Evolutionary conservation across 2,797 vertebrate genomes (phyloP), one percentile per base, ranked within the genome.

Genomic region (Triplophysa yarkandensis): DNA sequence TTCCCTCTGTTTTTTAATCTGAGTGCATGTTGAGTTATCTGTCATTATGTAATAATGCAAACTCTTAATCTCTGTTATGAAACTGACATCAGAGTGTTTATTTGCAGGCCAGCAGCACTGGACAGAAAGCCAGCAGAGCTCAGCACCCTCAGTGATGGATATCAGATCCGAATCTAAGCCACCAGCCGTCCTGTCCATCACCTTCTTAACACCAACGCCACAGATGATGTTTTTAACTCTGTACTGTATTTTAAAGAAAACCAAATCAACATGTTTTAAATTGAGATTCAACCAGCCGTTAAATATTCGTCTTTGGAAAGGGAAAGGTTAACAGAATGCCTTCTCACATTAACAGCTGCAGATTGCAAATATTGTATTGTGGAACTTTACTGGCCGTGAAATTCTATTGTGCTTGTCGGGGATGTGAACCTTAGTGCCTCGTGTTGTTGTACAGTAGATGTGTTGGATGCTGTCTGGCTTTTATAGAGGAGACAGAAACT

Each of bases 91-190:
- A 46, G 10, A 19, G 13, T 73, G 34, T 61, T 55, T 36, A 30
- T 82, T 55, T 74, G 66, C 81, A 98, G 96, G 88, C 95, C 95
- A 2, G 95, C 94, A 0, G 83, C 88, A 11, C 85, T 94, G 77
- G 95, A 97, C 74, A 94, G 92, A 88, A 96, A 94, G 69, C 94
- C 87, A 60, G 85, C 93, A 0, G 95, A 96, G 66, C 94, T 98
- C 85, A 92, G 94, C 78, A 92, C 92, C 0, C 90, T 98, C 81
- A 96, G 80, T 0, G 97, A 98, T 64, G 95, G 95, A 76, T 98
- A 98, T 86, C 97, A 98, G 86, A 97, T 98, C 82, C 93, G 96
- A 68, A 98, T 98, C 87, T 98, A 91, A 92, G 73, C 13, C n/a
- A 28, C 14, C 61, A 58, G 27, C 30, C 44, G 25, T 55, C 52